Conservation (phyloP, 2,797 vertebrate species). For the Ambastaia sidthimunki region DNA sequence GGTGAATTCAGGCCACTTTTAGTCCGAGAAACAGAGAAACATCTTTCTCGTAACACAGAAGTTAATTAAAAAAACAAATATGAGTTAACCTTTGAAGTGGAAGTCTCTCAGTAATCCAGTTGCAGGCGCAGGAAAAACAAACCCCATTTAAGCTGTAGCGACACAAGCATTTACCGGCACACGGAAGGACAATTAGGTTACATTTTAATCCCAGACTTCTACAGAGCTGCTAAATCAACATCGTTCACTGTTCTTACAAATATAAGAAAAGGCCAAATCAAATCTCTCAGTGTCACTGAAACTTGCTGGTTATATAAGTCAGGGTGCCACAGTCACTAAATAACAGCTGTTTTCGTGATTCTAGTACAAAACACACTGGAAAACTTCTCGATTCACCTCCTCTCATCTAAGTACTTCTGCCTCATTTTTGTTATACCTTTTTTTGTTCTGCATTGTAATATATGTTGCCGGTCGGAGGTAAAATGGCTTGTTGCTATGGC, state of each 20-base stretch:
- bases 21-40: slow-evolving; percentile 26
- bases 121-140: slow-evolving; percentile 30
- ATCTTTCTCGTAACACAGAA: slow-evolving; percentile 21
- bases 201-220: slow-evolving; percentile 20
- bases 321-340: slow-evolving; percentile 6
- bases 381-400: slow-evolving; percentile 34
- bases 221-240: background rate
- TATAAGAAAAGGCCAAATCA: slow-evolving; percentile 38
- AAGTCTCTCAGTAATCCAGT: slow-evolving; percentile 36
- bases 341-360: slow-evolving; percentile 33
- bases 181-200: slow-evolving; percentile 14
- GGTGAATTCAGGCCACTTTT: slow-evolving; percentile 42
- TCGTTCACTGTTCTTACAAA: slow-evolving; percentile 12
- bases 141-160: background rate
- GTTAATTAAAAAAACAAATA: slow-evolving; percentile 41
- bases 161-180: slow-evolving; percentile 4
- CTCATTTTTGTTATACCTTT: slow-evolving; percentile 50
- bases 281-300: slow-evolving; percentile 17
- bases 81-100: slow-evolving; percentile 38
- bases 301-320: slow-evolving; percentile 25
- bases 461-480: slow-evolving; percentile 55
- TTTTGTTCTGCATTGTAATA: slow-evolving; percentile 57
- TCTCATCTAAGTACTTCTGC: slow-evolving; percentile 34
- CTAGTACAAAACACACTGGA: slow-evolving; percentile 29
- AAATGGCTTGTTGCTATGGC: slow-evolving; percentile 65